Evolutionary conservation across 1,140 invertebrate genomes (phyloP).

Genomic region (Drusus annulatus): DNA sequence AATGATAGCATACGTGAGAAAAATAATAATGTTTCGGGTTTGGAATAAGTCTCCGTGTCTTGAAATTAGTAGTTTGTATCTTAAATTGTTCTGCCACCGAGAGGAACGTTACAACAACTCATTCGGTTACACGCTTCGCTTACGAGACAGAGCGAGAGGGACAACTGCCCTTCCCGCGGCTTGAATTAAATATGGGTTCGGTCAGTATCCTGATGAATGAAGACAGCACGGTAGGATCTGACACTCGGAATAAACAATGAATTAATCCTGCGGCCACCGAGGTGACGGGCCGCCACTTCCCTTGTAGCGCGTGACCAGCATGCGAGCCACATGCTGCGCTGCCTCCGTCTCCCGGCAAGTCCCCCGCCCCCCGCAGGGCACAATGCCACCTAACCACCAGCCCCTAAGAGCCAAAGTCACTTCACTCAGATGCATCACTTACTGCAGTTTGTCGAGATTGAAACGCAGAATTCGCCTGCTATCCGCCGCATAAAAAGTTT

Average conservation of each 20-base stretch:
- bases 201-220: slow-evolving; percentile 4
- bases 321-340: not conserved
- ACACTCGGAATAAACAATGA: slow-evolving; percentile 55
- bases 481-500: not conserved
- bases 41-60: too few species aligned
- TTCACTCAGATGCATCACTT: not conserved
- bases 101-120: too few species aligned
- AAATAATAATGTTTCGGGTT: too few species aligned
- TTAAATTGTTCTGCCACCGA: too few species aligned
- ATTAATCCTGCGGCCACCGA: slow-evolving; percentile 38
- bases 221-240: slow-evolving; percentile 45
- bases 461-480: not conserved
- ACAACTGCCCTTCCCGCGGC: too few species aligned
- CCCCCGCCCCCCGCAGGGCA: not conserved
- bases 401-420: not conserved
- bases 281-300: slow-evolving; percentile 51
- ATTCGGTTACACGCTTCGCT: too few species aligned
- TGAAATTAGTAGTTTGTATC: too few species aligned
- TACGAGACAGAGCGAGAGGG: too few species aligned
- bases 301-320: slow-evolving; percentile 47
- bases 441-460: not conserved
- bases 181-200: not conserved
- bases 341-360: not conserved
- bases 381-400: not conserved
- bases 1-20: too few species aligned